Percentiles rank a stretch among this genome's conserved stretches.
phyloP scores from a whole-genome alignment of 2,888 invertebrate genomes.

The Villa cingulata region DNA sequence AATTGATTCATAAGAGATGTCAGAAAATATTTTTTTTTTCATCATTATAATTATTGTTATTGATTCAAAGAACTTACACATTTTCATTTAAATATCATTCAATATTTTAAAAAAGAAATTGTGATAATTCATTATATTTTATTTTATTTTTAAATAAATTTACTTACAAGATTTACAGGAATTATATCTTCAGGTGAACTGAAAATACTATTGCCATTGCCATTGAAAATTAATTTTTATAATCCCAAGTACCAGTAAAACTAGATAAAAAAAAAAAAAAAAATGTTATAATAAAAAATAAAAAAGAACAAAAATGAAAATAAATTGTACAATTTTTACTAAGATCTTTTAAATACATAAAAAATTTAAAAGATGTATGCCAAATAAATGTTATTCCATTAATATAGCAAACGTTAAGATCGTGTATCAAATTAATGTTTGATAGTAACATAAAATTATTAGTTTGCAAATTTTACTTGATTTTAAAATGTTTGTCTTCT shows the following conservation, averaged over 20 bases:
- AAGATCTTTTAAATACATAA: not conserved
- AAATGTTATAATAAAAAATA: not conserved
- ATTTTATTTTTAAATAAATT: too few relatives aligned
- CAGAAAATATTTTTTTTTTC: slow-evolving; percentile 8
- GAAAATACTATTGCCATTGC: too few relatives aligned
- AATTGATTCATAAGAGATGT: slow-evolving; percentile 12
- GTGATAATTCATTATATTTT: too few relatives aligned
- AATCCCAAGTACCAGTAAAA: too few relatives aligned
- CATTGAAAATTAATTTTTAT: too few relatives aligned
- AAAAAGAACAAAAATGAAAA: not conserved
- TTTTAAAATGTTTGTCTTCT: not conserved
- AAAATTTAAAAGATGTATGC: not conserved
- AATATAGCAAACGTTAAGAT: not conserved
- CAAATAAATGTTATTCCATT: not conserved
- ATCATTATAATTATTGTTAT: not conserved
- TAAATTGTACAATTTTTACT: not conserved
- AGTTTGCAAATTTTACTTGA: not conserved
- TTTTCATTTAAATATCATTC: too few relatives aligned
- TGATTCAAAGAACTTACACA: too few relatives aligned
- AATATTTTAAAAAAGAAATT: too few relatives aligned
- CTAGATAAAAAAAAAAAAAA: not conserved
- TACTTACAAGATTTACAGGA: too few relatives aligned
- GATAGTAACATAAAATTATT: not conserved
- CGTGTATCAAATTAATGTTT: not conserved
- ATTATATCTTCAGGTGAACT: too few relatives aligned